Evolutionary conservation across 1,140 invertebrate genomes (phyloP).

Genomic region (Cryptotermes secundus): DNA sequence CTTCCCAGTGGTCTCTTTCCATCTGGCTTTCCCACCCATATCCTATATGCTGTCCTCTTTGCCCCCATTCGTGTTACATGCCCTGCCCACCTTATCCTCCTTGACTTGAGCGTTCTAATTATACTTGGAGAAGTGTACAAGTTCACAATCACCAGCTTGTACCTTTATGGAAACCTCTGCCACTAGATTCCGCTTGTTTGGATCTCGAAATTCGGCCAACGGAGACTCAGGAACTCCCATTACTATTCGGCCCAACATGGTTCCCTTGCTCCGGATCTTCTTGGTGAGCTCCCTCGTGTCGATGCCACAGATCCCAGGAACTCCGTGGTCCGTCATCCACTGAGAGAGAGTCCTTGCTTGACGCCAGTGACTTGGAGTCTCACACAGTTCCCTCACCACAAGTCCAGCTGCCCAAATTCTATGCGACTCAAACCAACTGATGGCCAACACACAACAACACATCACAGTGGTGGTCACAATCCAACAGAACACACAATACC

Average conservation of each 20-base stretch:
- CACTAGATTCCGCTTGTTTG: constrained; percentile 87
- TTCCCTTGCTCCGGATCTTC: constrained; percentile 79
- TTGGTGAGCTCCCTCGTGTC: constrained; percentile 90
- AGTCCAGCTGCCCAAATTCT: constrained; percentile 91
- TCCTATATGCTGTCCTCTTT: too few relatives aligned
- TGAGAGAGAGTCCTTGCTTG: constrained; percentile 70
- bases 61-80: too few relatives aligned
- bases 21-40: too few relatives aligned
- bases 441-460: constrained; percentile 39
- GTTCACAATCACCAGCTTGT: too few relatives aligned
- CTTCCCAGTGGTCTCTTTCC: too few relatives aligned
- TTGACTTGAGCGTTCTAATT: too few relatives aligned
- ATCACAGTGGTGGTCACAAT: too few relatives aligned
- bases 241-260: constrained; percentile 79
- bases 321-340: constrained; percentile 77
- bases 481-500: too few relatives aligned
- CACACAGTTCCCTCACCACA: constrained; percentile 88
- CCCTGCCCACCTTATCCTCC: too few relatives aligned
- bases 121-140: too few relatives aligned
- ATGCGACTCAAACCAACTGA: constrained; percentile 86
- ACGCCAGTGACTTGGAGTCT: constrained; percentile 88
- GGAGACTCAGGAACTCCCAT: constrained; percentile 48
- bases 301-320: constrained; percentile 88
- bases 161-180: constrained; percentile 85
- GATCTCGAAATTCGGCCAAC: constrained; percentile 62